Conservation (phyloP, 2,888 invertebrate genomes). For the Apomyelois bistriatella region DNA sequence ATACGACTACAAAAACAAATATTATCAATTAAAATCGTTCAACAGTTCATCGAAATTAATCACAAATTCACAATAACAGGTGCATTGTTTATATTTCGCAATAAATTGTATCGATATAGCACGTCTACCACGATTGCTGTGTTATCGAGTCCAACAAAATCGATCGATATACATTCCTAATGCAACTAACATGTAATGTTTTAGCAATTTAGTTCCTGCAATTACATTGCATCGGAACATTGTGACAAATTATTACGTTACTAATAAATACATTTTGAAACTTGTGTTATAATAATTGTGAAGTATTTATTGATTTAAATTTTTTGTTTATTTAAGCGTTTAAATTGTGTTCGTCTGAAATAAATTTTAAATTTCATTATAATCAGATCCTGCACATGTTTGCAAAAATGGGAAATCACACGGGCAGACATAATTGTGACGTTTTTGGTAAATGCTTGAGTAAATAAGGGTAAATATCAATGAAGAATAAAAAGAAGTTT, state of each 20-base stretch:
- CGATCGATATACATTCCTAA: slow-evolving; percentile 17
- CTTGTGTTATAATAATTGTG: slow-evolving; percentile 1
- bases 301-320: background rate
- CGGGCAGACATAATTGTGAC: no score
- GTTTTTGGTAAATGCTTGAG: no score
- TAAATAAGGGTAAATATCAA: no score
- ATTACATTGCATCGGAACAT: background rate
- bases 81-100: slow-evolving; percentile 39
- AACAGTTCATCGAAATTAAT: background rate
- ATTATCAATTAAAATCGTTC: background rate
- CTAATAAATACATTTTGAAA: slow-evolving; percentile 8
- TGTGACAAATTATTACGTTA: slow-evolving; percentile 11
- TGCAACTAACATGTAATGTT: slow-evolving; percentile 14
- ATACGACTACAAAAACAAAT: background rate
- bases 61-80: no score
- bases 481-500: no score
- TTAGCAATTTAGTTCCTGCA: slow-evolving; percentile 6
- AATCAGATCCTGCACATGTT: no score
- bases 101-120: slow-evolving; percentile 30
- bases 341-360: background rate
- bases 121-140: slow-evolving; percentile 35
- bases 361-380: no score
- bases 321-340: background rate
- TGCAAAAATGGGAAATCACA: no score
- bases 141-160: slow-evolving; percentile 15